Evolutionary conservation across 2,797 vertebrate genomes (phyloP).

Genomic region (Cynodonichthys magdalenae): DNA sequence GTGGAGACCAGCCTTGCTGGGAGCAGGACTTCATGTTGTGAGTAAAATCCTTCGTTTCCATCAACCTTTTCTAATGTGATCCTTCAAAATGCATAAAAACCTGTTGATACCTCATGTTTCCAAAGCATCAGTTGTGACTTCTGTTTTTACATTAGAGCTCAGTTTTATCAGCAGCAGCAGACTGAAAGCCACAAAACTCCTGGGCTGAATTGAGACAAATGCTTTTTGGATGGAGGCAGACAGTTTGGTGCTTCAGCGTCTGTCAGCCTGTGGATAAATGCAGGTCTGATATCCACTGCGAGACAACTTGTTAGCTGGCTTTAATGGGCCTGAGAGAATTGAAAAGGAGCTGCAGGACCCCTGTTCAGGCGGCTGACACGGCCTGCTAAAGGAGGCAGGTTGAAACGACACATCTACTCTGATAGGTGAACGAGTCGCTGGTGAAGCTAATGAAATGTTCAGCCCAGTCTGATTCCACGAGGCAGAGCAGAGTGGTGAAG

Average conservation of each 20-base stretch:
- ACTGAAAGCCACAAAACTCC: conserved; percentile 6
- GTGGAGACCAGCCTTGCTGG: conserved; percentile 94
- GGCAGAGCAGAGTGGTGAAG: too few relatives aligned
- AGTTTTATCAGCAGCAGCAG: neutral
- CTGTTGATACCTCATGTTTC: too few relatives aligned
- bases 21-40: conserved; percentile 99
- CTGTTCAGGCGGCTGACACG: conserved; percentile 47
- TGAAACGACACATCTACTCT: conserved; percentile 55
- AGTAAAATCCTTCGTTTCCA: conserved; percentile 71
- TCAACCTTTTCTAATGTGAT: too few relatives aligned
- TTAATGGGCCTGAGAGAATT: conserved; percentile 55
- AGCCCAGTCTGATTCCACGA: too few relatives aligned
- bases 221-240: too few relatives aligned
- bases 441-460: conserved; percentile 57
- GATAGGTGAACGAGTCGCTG: conserved; percentile 56
- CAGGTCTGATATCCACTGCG: conserved; percentile 21
- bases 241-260: conserved; percentile 20
- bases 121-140: too few relatives aligned
- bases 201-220: conserved; percentile 37
- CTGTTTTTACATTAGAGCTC: neutral
- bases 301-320: conserved; percentile 33
- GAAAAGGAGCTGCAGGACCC: conserved; percentile 29
- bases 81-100: too few relatives aligned
- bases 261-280: conserved; percentile 36
- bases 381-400: conserved; percentile 47